Base-by-base conservation (phyloP, 2,113 vertebrate genomes). In the Xenopus borealis region DNA sequence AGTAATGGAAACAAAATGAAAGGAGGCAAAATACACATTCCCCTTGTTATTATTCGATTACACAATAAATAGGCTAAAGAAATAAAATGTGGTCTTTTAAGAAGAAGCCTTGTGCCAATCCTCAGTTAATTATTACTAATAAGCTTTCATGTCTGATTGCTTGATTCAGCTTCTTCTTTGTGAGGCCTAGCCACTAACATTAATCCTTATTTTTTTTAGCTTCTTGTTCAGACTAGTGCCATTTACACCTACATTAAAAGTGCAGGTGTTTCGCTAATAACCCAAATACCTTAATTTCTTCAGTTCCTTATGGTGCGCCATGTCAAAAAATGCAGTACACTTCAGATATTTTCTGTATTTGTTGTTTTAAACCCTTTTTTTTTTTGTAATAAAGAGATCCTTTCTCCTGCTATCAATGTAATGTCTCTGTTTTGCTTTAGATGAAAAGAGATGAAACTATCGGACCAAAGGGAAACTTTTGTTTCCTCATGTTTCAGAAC, bases 181-280 rank as follows among this genome's bases (percentile, higher is more conserved):
- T 40, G 33, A 40, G 33, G 6, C 33, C 33, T 0, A 33, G 10
- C 27, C 44, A 62, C 27, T 16, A 72, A 20, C 30, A 59, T 3
- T 20, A 78, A 61, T 72, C 63, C 20, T 66, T 66, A 59, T 27
- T 23, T 59, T 27, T 40, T 68, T 57, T n/a, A 72, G 58, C 12
- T 59, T 47, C 47, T 19, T 73, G 47, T 73, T 55, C 16, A 69
- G 33, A 47, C 62, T 55, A 62, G 20, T 58, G 23, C 47, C 55
- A 75, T 59, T 67, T 74, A 59, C 53, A 33, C 33, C 65, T 47
- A 30, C 0, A 12, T 63, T 75, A n/a, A 78, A 78, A 82, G 52
- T 69, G 46, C 82, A 87, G 84, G 82, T 86, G 79, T 83, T 85
- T 78, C 74, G 76, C 78, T 79, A 55, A 72, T 83, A 81, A 82